phyloP scores from a whole-genome alignment of 2,113 vertebrate genomes.

The Anolis sagrei region DNA sequence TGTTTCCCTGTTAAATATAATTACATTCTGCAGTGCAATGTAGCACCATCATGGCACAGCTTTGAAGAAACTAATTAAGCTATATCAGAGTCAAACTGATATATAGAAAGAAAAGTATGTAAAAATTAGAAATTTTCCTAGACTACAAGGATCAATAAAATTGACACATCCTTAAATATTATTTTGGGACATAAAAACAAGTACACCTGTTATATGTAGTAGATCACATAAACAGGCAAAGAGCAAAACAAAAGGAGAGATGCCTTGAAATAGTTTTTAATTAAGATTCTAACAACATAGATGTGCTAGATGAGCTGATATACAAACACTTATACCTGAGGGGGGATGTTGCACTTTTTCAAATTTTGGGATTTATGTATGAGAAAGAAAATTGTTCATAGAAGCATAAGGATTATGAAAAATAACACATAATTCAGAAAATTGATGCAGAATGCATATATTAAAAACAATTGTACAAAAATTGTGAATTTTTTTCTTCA shows the following conservation, averaged over 20 bases:
- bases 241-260: too few species aligned
- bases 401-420: too few species aligned
- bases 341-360: too few species aligned
- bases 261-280: too few species aligned
- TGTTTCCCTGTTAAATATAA: not conserved
- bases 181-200: not conserved
- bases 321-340: too few species aligned
- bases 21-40: rapidly evolving
- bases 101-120: not conserved
- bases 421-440: too few species aligned
- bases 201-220: not conserved
- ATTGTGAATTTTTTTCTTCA: too few species aligned
- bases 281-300: not conserved
- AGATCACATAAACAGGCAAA: not conserved
- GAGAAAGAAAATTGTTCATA: too few species aligned
- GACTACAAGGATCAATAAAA: not conserved
- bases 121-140: not conserved
- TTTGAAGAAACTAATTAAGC: not conserved
- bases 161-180: not conserved
- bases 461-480: too few species aligned
- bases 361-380: too few species aligned
- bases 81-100: not conserved
- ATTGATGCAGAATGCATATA: too few species aligned
- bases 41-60: rapidly evolving
- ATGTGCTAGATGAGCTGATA: too few species aligned